Evolutionary conservation across 2,113 vertebrate species (phyloP), one percentile per base, ranked within the genome.

Genomic region (Cromileptes altivelis): DNA sequence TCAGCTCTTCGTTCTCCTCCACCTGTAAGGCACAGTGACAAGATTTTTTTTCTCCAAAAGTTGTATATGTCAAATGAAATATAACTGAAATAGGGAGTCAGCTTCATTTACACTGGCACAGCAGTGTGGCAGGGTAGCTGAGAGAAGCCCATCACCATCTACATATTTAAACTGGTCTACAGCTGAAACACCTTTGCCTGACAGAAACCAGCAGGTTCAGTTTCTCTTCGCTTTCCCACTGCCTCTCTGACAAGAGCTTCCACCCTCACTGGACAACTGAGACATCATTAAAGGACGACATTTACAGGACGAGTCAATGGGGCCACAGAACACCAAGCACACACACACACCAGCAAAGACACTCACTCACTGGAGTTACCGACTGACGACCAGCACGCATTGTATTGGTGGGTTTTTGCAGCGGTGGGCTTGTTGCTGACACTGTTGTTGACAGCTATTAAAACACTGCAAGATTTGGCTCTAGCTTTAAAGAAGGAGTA

Each of bases 1-100:
- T 96, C 89, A 99, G 94, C 91, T 97, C 97, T 85, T 96, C 94
- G 71, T 96, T 97, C 94, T 98, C 97, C 86, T 61, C 90, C 40
- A 80, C 95, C 98, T 98, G 85, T 83, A 76, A 94, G 14, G 85
- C 92, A 94, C 40, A 81, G 40, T 4, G 8, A 65, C 12, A 72
- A 52, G 21, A 50, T 30, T 50, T 40, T 63, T 37, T 11, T 2
- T 11, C 17, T 40, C 14, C 0, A 40, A 19, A 56, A 65, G 17
- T 40, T 60, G 11, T n/a, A 23, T 11, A 82, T 21, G 23, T 85
- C 49, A 84, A 73, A 76, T 71, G 8, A 82, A 80, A 79, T 3
- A 75, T 52, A 70, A 58, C 15, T 52, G 27, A 65, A 64, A 47
- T 40, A 40, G 1, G 7, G 61, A 64, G 50, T 68, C 9, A 7